Evolutionary conservation across 2,888 invertebrate genomes (phyloP).

Genomic region (Drosophila vallismaia): DNA sequence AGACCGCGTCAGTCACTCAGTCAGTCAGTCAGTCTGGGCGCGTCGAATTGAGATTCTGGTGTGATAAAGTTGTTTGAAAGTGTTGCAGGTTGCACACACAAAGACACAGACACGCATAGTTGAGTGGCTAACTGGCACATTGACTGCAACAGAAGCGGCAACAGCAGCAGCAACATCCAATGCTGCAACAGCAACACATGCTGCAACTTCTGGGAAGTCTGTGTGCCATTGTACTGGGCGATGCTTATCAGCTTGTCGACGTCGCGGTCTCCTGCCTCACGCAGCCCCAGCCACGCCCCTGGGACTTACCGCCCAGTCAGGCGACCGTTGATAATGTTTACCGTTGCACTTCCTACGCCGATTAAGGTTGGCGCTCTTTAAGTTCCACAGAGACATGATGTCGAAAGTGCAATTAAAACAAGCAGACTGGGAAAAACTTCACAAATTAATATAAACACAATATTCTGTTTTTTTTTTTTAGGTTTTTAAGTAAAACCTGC

Average conservation of each 20-base stretch:
- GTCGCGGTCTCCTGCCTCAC: conserved; percentile 68
- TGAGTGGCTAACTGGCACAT: conserved; percentile 69
- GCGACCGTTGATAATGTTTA: conserved; percentile 56
- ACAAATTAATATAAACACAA: too few species aligned
- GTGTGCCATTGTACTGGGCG: conserved; percentile 60
- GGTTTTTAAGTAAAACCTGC: too few species aligned
- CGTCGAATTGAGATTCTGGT: conserved; percentile 60
- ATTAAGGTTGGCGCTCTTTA: conserved; percentile 43
- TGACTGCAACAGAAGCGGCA: conserved; percentile 37
- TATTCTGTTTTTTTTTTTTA: too few species aligned
- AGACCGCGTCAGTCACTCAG: conserved; percentile 59
- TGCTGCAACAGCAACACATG: conserved; percentile 4
- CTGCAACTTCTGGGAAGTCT: conserved; percentile 6
- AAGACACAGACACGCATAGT: conserved; percentile 39
- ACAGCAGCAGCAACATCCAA: neutral
- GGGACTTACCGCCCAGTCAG: conserved; percentile 9
- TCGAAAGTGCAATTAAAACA: conserved; percentile 38
- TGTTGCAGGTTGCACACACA: conserved; percentile 66
- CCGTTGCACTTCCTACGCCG: conserved; percentile 64
- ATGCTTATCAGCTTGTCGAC: conserved; percentile 73
- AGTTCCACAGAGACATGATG: conserved; percentile 13
- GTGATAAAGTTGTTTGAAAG: conserved; percentile 79
- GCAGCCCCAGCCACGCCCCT: conserved; percentile 40
- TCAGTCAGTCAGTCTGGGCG: conserved; percentile 42
- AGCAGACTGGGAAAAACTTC: neutral